phyloP scores from a whole-genome alignment of 2,888 invertebrate genomes.

The Drosophila birchii region DNA sequence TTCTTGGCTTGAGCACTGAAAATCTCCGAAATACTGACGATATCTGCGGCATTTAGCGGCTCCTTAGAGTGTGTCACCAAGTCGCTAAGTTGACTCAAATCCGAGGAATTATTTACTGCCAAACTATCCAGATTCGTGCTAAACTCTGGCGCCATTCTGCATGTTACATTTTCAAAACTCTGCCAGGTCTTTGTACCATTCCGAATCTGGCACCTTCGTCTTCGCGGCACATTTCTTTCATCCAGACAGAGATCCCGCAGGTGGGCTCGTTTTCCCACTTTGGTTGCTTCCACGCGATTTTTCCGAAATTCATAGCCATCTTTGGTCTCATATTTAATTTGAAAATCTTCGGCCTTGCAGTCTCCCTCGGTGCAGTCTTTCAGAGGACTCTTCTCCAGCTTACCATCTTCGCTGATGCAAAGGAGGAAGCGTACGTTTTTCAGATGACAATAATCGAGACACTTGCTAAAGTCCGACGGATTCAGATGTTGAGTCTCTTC shows the following conservation, averaged over 20 bases:
- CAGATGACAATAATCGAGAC: slow-evolving; percentile 35
- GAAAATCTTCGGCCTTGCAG: slow-evolving; percentile 50
- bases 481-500: slow-evolving; percentile 9
- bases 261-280: slow-evolving; percentile 85
- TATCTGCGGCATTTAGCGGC: slow-evolving; percentile 51
- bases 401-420: slow-evolving; percentile 21
- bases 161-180: slow-evolving; percentile 59
- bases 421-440: slow-evolving; percentile 32
- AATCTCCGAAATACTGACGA: slow-evolving; percentile 54
- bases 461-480: slow-evolving; percentile 16
- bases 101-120: slow-evolving; percentile 40
- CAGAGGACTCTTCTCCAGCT: slow-evolving; percentile 9
- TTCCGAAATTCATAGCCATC: slow-evolving; percentile 24
- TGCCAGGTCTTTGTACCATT: slow-evolving; percentile 86
- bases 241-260: slow-evolving; percentile 85
- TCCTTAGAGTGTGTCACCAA: slow-evolving; percentile 50
- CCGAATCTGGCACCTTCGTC: slow-evolving; percentile 86
- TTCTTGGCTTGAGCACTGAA: slow-evolving; percentile 32
- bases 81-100: slow-evolving; percentile 38
- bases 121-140: slow-evolving; percentile 64
- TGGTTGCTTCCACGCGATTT: slow-evolving; percentile 60
- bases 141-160: slow-evolving; percentile 52
- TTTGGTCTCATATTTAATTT: slow-evolving; percentile 44
- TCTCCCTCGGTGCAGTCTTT: slow-evolving; percentile 17
- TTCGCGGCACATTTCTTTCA: slow-evolving; percentile 86